Conservation (phyloP, 2,113 vertebrate genomes). For the Notechis scutatus region DNA sequence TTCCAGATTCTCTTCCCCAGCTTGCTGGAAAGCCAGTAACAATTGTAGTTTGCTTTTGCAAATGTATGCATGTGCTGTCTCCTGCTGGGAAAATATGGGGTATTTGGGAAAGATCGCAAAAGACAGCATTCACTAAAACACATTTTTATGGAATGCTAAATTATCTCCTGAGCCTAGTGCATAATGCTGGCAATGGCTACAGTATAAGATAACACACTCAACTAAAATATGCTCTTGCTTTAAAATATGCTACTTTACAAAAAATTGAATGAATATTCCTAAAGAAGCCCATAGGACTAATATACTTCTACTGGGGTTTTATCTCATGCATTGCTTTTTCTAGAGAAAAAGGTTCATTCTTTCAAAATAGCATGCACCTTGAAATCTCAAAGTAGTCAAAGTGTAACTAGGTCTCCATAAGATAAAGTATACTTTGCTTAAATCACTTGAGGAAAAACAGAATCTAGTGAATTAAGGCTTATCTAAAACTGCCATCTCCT, state of each 20-base stretch:
- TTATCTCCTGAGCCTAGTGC: slow-evolving; percentile 38
- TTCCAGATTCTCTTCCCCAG: slow-evolving; percentile 27
- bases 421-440: neutral
- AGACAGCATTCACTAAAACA: slow-evolving; percentile 52
- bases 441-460: neutral
- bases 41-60: slow-evolving; percentile 44
- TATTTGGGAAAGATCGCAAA: slow-evolving; percentile 31
- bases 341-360: neutral
- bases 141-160: slow-evolving; percentile 56
- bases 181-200: slow-evolving; percentile 6
- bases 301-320: neutral
- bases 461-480: neutral
- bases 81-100: slow-evolving; percentile 60
- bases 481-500: neutral
- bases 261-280: neutral
- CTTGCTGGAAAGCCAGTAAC: slow-evolving; percentile 43
- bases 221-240: neutral
- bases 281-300: neutral
- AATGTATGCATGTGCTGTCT: slow-evolving; percentile 44
- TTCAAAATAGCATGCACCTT: neutral
- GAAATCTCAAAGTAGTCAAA: neutral
- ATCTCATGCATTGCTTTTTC: neutral
- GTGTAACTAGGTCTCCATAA: neutral
- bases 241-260: neutral
- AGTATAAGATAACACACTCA: neutral